phyloP scores from a whole-genome alignment of 1,140 invertebrate genomes.

The Trachymyrmex cornetzi region DNA sequence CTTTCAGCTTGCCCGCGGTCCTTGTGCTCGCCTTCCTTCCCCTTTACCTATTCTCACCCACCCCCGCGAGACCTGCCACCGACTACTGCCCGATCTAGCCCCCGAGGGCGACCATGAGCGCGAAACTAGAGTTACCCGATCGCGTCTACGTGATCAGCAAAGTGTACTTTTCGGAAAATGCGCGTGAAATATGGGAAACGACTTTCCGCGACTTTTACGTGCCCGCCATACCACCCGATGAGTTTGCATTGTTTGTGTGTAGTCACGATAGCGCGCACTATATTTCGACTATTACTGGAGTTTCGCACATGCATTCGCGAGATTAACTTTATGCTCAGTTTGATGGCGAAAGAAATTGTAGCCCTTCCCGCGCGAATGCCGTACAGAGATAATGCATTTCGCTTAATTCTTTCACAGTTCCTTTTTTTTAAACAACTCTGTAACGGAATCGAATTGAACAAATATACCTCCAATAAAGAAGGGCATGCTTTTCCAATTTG shows the following conservation, averaged over 20 bases:
- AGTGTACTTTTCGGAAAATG: constrained; percentile 59
- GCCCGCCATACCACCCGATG: constrained; percentile 18
- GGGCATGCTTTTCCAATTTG: neutral
- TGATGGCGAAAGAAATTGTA: constrained; percentile 57
- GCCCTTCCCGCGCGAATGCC: constrained; percentile 8
- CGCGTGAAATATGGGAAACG: constrained; percentile 69
- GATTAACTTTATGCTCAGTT: constrained; percentile 62
- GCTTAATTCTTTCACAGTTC: constrained; percentile 14
- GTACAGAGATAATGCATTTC: constrained; percentile 58
- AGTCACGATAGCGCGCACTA: constrained; percentile 57
- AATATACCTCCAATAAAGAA: neutral
- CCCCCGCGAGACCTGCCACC: constrained; percentile 57
- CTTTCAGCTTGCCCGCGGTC: constrained; percentile 45
- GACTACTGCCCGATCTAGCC: constrained; percentile 66
- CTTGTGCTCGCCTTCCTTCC: constrained; percentile 61
- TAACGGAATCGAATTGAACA: neutral
- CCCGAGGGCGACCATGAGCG: constrained; percentile 70
- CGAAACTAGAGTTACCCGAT: constrained; percentile 76
- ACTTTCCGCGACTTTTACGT: constrained; percentile 63
- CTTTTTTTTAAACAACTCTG: neutral
- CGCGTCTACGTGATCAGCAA: constrained; percentile 74
- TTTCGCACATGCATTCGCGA: constrained; percentile 58
- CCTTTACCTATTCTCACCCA: constrained; percentile 45
- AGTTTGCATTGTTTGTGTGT: constrained; percentile 55
- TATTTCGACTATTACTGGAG: constrained; percentile 53